Percentiles rank a stretch among this genome's conserved stretches.
Evolutionary conservation across 2,113 vertebrate species (phyloP).

Genomic region (Bos indicus): DNA sequence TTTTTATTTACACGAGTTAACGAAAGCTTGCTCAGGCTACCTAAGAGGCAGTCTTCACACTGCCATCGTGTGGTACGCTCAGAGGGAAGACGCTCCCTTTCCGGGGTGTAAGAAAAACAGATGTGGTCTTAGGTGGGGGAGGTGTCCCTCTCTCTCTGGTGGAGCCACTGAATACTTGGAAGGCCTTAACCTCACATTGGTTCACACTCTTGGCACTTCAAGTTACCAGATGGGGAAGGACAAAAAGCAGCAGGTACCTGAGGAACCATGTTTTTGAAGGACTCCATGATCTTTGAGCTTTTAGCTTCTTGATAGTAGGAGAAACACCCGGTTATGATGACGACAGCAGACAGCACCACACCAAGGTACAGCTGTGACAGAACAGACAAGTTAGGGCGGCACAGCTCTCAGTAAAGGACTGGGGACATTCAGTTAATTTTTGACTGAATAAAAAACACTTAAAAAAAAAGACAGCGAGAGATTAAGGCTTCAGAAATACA

Average conservation of each 20-base stretch:
- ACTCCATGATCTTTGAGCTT: slow-evolving; percentile 99
- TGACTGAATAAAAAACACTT: neutral
- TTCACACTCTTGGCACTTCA: neutral
- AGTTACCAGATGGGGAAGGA: neutral
- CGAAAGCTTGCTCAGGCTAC: too few relatives aligned
- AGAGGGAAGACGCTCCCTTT: too few relatives aligned
- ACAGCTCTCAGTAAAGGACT: fast-evolving
- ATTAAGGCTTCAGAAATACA: neutral
- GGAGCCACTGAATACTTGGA: neutral
- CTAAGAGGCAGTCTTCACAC: too few relatives aligned
- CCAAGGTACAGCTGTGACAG: slow-evolving; percentile 91
- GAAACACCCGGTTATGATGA: slow-evolving; percentile 97
- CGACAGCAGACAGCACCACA: slow-evolving; percentile 92
- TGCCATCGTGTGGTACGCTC: fast-evolving
- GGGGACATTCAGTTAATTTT: too few relatives aligned
- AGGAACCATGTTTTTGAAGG: slow-evolving; percentile 98
- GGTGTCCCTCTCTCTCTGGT: neutral
- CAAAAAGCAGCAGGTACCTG: slow-evolving; percentile 83
- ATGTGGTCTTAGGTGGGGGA: neutral
- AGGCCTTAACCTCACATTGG: neutral
- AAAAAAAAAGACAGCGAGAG: neutral
- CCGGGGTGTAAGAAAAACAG: neutral
- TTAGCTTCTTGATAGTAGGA: slow-evolving; percentile 99
- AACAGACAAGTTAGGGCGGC: neutral
- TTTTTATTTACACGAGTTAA: neutral